phyloP scores from a whole-genome alignment of 1,140 invertebrate species.

The Hirudo medicinalis region DNA sequence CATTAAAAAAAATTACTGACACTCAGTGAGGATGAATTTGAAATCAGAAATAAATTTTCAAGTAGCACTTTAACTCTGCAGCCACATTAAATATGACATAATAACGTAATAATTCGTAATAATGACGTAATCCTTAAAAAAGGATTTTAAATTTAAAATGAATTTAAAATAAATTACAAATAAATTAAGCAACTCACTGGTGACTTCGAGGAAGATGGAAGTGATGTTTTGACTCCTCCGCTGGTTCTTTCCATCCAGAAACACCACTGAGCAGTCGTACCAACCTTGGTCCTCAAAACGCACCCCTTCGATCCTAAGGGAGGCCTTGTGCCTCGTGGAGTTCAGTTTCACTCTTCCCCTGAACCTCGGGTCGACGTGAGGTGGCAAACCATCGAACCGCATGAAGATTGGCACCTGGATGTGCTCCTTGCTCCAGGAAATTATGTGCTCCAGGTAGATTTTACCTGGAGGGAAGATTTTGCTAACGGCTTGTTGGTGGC shows the following conservation, averaged over 20 bases:
- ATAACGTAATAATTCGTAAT: no score
- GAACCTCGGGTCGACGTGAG: conserved; percentile 80
- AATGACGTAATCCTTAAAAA: no score
- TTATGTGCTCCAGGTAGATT: conserved; percentile 21
- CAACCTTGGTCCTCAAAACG: conserved; percentile 81
- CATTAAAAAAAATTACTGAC: no score
- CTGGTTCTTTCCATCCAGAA: conserved; percentile 72
- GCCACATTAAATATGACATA: no score
- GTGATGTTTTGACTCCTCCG: background rate
- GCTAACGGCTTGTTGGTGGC: conserved; percentile 13
- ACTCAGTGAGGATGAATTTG: no score
- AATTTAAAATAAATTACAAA: background rate
- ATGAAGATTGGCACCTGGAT: conserved; percentile 26
- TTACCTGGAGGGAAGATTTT: conserved; percentile 19
- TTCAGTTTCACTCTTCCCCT: conserved; percentile 75
- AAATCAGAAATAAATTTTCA: no score
- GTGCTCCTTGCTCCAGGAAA: conserved; percentile 24
- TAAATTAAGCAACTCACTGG: background rate
- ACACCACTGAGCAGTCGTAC: conserved; percentile 92
- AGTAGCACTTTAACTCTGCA: no score
- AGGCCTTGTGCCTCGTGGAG: conserved; percentile 50
- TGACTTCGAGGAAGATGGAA: background rate
- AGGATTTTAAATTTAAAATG: background rate
- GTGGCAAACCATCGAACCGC: conserved; percentile 77
- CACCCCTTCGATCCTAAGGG: conserved; percentile 82